Percentiles rank a stretch among this genome's conserved stretches.
Evolutionary conservation across 2,888 invertebrate species (phyloP).

Genomic region (Euplexia lucipara): DNA sequence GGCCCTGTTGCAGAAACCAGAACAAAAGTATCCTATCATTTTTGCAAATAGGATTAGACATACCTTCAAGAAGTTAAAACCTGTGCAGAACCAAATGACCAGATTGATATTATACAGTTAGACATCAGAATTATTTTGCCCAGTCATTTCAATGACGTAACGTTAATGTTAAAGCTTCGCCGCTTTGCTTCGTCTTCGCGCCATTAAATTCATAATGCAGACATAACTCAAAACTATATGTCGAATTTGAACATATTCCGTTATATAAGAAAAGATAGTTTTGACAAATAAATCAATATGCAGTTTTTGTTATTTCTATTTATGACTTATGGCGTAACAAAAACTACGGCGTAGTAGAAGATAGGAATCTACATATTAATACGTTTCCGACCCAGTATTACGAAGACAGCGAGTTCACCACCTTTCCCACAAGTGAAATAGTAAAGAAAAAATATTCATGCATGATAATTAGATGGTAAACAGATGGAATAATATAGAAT

Average conservation of each 20-base stretch:
- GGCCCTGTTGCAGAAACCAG: not conserved
- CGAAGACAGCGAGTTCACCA: conserved; percentile 54
- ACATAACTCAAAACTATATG: conserved; percentile 1
- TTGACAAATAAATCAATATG: conserved; percentile 9
- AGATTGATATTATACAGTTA: not conserved
- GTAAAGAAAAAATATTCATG: conserved; percentile 66
- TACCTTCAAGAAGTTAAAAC: not conserved
- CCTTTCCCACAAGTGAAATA: conserved; percentile 58
- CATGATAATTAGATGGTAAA: conserved; percentile 63
- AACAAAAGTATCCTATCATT: not conserved
- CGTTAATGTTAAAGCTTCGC: conserved; percentile 3
- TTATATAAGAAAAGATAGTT: conserved; percentile 5
- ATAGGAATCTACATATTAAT: conserved; percentile 52
- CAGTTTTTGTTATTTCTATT: conserved; percentile 17
- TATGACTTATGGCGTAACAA: conserved; percentile 44
- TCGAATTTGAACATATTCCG: not conserved
- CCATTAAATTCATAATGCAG: conserved; percentile 8
- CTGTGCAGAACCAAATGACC: not conserved
- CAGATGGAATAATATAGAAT: conserved; percentile 49
- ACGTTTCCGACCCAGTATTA: conserved; percentile 55
- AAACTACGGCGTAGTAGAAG: conserved; percentile 55
- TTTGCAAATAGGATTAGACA: not conserved
- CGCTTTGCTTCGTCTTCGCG: not conserved
- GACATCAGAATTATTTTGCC: not conserved
- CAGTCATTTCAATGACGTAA: conserved; percentile 16